Evolutionary conservation across 2,113 vertebrate species (phyloP), one percentile per base, ranked within the genome.

Genomic region (Lophius piscatorius): DNA sequence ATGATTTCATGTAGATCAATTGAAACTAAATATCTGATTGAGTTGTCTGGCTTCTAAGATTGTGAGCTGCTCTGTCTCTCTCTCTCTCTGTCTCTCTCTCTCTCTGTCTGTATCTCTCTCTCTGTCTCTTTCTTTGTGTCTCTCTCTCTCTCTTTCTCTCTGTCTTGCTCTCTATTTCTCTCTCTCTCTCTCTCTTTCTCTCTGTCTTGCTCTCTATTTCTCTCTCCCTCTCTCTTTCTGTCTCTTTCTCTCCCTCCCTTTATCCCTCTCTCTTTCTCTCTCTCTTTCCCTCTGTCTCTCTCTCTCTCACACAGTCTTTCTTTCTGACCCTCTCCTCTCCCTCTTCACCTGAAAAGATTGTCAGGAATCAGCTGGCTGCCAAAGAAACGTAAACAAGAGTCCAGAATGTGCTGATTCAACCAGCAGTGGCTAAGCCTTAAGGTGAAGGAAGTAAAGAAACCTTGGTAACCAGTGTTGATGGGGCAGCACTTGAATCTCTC

Each of bases 11-110:
- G 47, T 51, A 73, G 79, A 88, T 88, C 85, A 82, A 84, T 87
- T 73, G 69, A 79, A 82, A 83, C 76, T 81, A 59, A 4, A 85
- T 86, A 64, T 57, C 50, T 55, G 68, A 75, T 65, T 59, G 66
- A 74, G 68, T 48, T 38, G 65, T 46, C 57, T 16, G 47, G 35
- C 57, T 45, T 70, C 65, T 64, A n/a, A 12, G 22, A 23, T 57
- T 65, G 47, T 18, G 44, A 31, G 1, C 42, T 9, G 47, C 11
- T 2, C 29, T 0, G 36, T 10, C 29, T 14, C 9, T 8, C 26
- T 28, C n/a, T 24, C 60, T 14, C 40, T 52, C 60, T 29, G 58
- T n/a, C n/a, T n/a, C n/a, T n/a, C n/a, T n/a, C n/a, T n/a, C n/a
- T n/a, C n/a, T n/a, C n/a, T n/a, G n/a, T n/a, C n/a, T n/a, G n/a